Evolutionary conservation across 2,888 invertebrate species (phyloP).

Genomic region (Tenthredo amoena): DNA sequence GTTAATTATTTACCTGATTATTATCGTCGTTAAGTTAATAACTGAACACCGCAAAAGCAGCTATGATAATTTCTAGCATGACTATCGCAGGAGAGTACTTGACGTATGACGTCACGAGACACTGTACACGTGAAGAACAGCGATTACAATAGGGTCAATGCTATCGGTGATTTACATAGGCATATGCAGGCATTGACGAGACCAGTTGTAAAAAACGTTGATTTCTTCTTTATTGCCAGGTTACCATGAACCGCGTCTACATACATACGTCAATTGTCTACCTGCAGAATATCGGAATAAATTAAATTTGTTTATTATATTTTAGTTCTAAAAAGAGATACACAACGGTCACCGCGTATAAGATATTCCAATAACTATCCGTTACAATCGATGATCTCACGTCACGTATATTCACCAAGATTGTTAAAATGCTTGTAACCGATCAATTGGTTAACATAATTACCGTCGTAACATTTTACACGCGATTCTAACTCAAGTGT

Average conservation of each 20-base stretch:
- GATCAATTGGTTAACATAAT: not conserved
- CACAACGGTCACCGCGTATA: not conserved
- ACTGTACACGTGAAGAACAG: not conserved
- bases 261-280: not conserved
- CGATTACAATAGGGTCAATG: conserved; percentile 53
- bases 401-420: not conserved
- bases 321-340: not conserved
- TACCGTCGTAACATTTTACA: not conserved
- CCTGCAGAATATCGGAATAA: not conserved
- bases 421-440: not conserved
- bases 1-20: not conserved
- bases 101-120: conserved; percentile 26
- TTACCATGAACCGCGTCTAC: not conserved
- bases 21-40: conserved; percentile 4
- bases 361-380: conserved; percentile 24
- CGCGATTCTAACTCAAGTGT: not conserved
- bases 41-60: not conserved
- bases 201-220: not conserved
- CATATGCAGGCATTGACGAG: conserved; percentile 1
- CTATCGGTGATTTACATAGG: conserved; percentile 32
- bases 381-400: conserved; percentile 39
- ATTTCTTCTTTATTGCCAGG: not conserved
- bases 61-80: conserved; percentile 24
- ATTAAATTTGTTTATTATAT: not conserved
- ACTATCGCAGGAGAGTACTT: not conserved